A percentile compares a stretch with the other conserved stretches of the same genome.
phyloP scores from a whole-genome alignment of 2,113 vertebrate genomes.

The Calyptomena viridis region DNA sequence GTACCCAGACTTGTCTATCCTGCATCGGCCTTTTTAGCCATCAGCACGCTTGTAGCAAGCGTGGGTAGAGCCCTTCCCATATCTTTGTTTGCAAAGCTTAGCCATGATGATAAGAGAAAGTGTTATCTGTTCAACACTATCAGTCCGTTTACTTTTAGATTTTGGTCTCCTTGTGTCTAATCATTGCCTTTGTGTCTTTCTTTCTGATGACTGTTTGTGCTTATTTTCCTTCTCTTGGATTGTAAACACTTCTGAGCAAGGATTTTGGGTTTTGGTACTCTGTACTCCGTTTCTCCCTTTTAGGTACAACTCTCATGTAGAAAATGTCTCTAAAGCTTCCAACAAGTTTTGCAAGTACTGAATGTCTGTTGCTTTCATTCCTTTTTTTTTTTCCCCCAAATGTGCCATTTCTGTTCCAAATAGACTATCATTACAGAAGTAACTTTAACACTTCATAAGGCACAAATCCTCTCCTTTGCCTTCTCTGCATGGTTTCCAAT shows the following conservation, averaged over 20 bases:
- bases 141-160: neutral
- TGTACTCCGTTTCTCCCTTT: neutral
- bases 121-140: neutral
- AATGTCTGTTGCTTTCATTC: neutral
- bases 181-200: neutral
- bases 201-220: neutral
- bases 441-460: slow-evolving; percentile 42
- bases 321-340: neutral
- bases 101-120: too few species aligned
- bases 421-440: slow-evolving; percentile 12
- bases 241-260: neutral
- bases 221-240: neutral
- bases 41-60: too few species aligned
- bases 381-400: neutral
- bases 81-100: too few species aligned
- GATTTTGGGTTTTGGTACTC: neutral
- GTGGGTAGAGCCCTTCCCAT: too few species aligned
- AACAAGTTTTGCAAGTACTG: neutral
- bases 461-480: slow-evolving; percentile 12
- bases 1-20: too few species aligned
- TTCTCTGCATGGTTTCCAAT: slow-evolving; percentile 38
- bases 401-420: slow-evolving; percentile 4
- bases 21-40: too few species aligned
- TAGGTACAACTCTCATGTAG: neutral
- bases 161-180: neutral